Evolutionary conservation across 2,888 invertebrate genomes (phyloP).

Genomic region (Amphiduros pacificus): DNA sequence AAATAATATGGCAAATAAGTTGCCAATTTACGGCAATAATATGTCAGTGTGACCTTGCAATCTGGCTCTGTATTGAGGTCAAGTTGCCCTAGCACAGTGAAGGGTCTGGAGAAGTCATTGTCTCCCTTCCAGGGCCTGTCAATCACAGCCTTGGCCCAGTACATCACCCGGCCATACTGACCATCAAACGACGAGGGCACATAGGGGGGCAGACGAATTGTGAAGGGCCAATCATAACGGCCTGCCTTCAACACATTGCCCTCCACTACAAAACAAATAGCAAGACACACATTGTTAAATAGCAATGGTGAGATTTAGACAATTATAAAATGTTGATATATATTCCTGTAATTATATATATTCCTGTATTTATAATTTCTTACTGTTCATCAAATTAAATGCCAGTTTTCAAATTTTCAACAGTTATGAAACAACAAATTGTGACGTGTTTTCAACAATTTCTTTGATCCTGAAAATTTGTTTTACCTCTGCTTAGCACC

Average conservation of each 20-base stretch:
- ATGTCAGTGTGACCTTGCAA: slow-evolving; percentile 38
- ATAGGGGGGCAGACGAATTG: slow-evolving; percentile 69
- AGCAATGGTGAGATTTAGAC: background rate
- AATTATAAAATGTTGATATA: background rate
- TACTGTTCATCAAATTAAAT: background rate
- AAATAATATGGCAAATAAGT: background rate
- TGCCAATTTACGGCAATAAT: background rate
- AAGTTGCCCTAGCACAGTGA: slow-evolving; percentile 78
- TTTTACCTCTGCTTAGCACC: background rate
- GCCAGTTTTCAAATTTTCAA: too few species aligned
- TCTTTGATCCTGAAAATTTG: background rate
- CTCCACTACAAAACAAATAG: background rate
- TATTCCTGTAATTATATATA: background rate
- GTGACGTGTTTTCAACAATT: too few species aligned
- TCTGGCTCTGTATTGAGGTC: slow-evolving; percentile 70
- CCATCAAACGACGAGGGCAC: slow-evolving; percentile 53
- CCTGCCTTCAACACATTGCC: slow-evolving; percentile 21
- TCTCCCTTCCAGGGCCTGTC: slow-evolving; percentile 84
- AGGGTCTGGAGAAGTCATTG: slow-evolving; percentile 78
- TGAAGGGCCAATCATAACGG: slow-evolving; percentile 64
- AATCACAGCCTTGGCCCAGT: slow-evolving; percentile 77
- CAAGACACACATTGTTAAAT: background rate
- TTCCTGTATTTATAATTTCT: background rate
- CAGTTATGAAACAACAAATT: too few species aligned
- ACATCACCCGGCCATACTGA: slow-evolving; percentile 70